Evolutionary conservation across 2,113 vertebrate genomes (phyloP).

Genomic region (Tauraco erythrolophus): DNA sequence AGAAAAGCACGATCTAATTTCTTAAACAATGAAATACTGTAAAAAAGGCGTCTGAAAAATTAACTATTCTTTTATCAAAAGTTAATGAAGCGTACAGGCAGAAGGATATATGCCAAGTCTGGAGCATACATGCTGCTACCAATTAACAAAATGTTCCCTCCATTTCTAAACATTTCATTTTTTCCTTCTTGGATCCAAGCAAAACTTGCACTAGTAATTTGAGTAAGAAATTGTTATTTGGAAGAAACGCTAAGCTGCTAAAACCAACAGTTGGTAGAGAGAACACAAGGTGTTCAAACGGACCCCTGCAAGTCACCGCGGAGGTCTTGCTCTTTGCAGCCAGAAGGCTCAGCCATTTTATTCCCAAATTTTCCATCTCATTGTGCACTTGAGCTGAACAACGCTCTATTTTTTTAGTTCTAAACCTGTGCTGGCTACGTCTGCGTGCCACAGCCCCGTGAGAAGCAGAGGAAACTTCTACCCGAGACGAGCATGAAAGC

Average conservation of each 20-base stretch:
- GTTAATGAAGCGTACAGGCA: conserved; percentile 37
- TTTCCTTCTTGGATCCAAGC: background rate
- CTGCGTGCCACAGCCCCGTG: rapidly evolving
- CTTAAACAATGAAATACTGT: background rate
- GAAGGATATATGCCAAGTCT: background rate
- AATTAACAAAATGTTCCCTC: conserved; percentile 29
- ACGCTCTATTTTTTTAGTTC: too few species aligned
- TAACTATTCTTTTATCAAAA: conserved; percentile 21
- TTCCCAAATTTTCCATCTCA: background rate
- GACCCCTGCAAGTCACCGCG: rapidly evolving
- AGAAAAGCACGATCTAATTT: conserved; percentile 15
- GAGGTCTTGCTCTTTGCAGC: rapidly evolving
- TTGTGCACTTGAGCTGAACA: background rate
- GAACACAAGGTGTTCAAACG: background rate
- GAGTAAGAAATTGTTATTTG: background rate
- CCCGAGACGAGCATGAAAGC: background rate
- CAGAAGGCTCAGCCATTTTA: rapidly evolving
- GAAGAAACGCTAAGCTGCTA: background rate
- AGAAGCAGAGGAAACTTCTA: background rate
- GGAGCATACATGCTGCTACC: conserved; percentile 24
- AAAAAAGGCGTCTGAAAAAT: conserved; percentile 23
- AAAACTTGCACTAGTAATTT: background rate
- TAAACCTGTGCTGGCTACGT: rapidly evolving
- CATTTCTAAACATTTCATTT: background rate
- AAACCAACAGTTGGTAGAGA: background rate